Percentiles rank a stretch among this genome's conserved stretches.
Evolutionary conservation across 2,113 vertebrate species (phyloP).

Genomic region (Boulengeromyrus knoepffleri): DNA sequence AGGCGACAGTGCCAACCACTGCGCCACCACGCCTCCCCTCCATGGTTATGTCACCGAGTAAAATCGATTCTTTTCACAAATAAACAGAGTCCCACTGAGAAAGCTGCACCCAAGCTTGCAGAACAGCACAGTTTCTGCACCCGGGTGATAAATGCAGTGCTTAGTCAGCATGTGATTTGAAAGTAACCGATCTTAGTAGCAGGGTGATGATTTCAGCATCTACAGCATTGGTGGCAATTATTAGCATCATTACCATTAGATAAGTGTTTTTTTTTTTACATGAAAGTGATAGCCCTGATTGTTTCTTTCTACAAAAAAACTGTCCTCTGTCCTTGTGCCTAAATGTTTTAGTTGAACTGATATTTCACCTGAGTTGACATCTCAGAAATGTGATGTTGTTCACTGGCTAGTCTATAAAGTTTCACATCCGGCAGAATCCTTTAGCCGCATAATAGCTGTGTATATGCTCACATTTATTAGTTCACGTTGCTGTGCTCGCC

Average conservation of each 20-base stretch:
- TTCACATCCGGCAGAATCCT: neutral
- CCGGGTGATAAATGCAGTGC: neutral
- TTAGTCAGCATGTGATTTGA: conserved; percentile 9
- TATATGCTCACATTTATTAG: neutral
- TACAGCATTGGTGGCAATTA: neutral
- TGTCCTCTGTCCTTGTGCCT: neutral
- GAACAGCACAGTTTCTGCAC: neutral
- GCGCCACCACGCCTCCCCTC: neutral
- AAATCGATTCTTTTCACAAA: neutral
- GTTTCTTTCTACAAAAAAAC: neutral
- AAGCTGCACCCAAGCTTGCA: neutral
- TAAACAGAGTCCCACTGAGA: neutral
- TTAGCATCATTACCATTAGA: neutral
- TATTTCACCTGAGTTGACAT: neutral
- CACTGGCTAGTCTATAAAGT: neutral
- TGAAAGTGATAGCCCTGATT: neutral
- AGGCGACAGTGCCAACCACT: neutral
- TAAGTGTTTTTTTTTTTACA: neutral
- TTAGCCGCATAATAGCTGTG: neutral
- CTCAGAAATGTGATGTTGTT: neutral
- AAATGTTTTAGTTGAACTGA: neutral
- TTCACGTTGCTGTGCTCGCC: neutral
- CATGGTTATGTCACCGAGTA: neutral
- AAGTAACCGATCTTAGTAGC: neutral
- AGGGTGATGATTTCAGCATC: neutral